These are phyloP conservation scores for Helleia helle DNA, from an alignment of 2,888 invertebrate species.

Conservation along the genomic window DNA sequence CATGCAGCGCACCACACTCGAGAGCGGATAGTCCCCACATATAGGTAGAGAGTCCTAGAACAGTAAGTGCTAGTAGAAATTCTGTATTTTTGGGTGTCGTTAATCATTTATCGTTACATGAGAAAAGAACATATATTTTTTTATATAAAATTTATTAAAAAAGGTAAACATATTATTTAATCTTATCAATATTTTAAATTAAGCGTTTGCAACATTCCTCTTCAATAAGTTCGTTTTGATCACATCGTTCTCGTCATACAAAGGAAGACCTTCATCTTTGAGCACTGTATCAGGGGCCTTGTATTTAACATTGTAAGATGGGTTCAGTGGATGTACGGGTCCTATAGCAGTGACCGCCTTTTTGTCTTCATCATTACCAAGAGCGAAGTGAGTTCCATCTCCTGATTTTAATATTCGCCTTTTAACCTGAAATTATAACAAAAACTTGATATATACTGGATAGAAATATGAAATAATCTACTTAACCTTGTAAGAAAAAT, in stretches of 20 bases:
- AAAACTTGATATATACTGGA: no score
- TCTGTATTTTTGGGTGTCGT: no score
- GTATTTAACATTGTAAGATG: slow-evolving; percentile 41
- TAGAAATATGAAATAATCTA: neutral
- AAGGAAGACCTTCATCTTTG: slow-evolving; percentile 43
- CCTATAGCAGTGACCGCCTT: slow-evolving; percentile 41
- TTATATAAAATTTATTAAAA: no score
- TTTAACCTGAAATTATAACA: slow-evolving; percentile 45
- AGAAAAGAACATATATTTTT: no score
- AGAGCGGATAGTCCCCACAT: no score
- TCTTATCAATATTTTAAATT: no score
- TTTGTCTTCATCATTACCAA: slow-evolving; percentile 50
- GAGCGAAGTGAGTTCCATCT: slow-evolving; percentile 75
- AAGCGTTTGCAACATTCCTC: slow-evolving; percentile 14
- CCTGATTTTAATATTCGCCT: slow-evolving; percentile 76
- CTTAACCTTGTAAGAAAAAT: no score
- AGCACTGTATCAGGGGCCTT: slow-evolving; percentile 36
- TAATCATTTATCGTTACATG: no score
- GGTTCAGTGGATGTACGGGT: slow-evolving; percentile 53
- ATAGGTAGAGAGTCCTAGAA: no score
- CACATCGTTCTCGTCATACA: slow-evolving; percentile 47
- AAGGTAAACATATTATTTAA: no score
- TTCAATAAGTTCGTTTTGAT: slow-evolving; percentile 24
- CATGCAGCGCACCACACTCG: no score
- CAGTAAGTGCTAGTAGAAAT: no score